phyloP scores from a whole-genome alignment of 2,888 invertebrate genomes.

The Branchellion lobata region DNA sequence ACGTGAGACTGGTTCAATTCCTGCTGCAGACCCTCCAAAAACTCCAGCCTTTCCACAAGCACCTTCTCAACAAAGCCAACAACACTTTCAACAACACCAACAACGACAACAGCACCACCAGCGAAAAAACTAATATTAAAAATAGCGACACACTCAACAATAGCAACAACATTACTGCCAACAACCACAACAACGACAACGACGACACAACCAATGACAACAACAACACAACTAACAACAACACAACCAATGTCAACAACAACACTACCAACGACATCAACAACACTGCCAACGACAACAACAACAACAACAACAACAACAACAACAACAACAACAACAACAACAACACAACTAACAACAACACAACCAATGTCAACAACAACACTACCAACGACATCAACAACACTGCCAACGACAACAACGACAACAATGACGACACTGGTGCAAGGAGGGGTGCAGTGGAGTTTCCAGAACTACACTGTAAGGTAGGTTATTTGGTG shows the following conservation, averaged over 20 bases:
- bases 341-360: neutral
- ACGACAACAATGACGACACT: too few relatives aligned
- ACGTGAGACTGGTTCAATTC: neutral
- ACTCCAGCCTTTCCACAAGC: neutral
- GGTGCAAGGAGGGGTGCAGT: too few relatives aligned
- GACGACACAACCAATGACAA: neutral
- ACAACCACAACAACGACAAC: neutral
- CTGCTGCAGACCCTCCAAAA: conserved; percentile 4
- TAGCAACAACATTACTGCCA: neutral
- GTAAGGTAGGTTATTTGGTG: too few relatives aligned
- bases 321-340: neutral
- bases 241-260: neutral
- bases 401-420: too few relatives aligned
- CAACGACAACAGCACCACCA: neutral
- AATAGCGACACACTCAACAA: neutral
- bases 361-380: too few relatives aligned
- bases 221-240: neutral
- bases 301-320: neutral
- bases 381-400: too few relatives aligned
- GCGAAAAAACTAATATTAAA: neutral
- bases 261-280: neutral
- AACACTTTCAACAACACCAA: neutral
- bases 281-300: neutral
- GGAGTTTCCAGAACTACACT: too few relatives aligned
- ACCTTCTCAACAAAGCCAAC: neutral